Percentiles rank a stretch among this genome's conserved stretches.
Evolutionary conservation across 2,113 vertebrate genomes (phyloP).

Genomic region (Orientallactaga bullata): DNA sequence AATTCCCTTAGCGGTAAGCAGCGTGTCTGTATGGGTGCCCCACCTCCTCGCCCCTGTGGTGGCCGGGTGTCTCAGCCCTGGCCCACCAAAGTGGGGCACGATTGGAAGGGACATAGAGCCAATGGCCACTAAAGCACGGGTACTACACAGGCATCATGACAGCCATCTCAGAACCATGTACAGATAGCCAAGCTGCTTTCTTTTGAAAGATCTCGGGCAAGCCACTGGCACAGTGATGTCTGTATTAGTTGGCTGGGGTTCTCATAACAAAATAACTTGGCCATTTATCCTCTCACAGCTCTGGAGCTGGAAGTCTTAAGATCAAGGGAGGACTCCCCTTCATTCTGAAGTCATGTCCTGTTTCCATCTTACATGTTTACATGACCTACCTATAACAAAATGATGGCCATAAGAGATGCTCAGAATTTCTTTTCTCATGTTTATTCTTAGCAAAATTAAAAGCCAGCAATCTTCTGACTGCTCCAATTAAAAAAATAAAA

Average conservation of each 20-base stretch:
- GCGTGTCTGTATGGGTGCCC: neutral
- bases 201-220: neutral
- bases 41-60: neutral
- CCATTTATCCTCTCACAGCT: neutral
- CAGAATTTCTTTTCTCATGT: constrained; percentile 2
- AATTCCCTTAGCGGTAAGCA: neutral
- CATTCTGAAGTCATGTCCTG: constrained; percentile 34
- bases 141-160: neutral
- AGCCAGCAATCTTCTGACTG: constrained; percentile 24
- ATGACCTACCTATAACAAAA: constrained; percentile 15
- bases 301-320: neutral
- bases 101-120: neutral
- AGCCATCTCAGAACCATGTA: neutral
- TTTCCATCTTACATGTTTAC: neutral
- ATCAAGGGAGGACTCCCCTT: constrained; percentile 18
- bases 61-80: neutral
- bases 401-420: neutral
- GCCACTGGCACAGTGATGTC: accelerated
- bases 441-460: constrained; percentile 34
- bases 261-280: neutral
- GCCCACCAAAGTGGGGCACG: neutral
- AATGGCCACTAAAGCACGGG: neutral
- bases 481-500: constrained; percentile 27
- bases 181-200: neutral
- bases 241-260: neutral